Conservation (phyloP, 37 sponge, comb jelly and placozoan genomes). For the Axinella damicornis region DNA sequence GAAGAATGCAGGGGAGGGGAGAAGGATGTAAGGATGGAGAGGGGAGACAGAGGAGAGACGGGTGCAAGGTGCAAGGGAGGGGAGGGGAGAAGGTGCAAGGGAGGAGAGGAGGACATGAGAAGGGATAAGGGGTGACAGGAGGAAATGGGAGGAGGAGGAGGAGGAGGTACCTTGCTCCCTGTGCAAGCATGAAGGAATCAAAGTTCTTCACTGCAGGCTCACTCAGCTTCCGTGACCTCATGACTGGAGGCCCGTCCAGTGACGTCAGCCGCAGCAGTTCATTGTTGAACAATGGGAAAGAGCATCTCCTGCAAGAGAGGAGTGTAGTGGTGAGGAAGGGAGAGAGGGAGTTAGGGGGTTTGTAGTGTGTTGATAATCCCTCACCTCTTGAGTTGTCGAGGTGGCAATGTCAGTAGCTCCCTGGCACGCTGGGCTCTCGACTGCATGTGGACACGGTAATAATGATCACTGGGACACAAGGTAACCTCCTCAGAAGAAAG, state of each 20-base stretch:
- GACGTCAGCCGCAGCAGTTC: neutral
- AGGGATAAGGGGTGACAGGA: no score
- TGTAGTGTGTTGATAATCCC: neutral
- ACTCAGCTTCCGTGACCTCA: conserved; percentile 75
- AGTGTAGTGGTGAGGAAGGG: no score
- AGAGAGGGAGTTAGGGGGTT: no score
- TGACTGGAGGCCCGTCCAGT: neutral
- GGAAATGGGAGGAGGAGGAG: neutral
- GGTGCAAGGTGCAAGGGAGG: no score
- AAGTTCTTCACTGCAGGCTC: conserved; percentile 47
- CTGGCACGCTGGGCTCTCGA: conserved; percentile 35
- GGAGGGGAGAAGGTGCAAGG: no score
- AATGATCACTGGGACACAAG: no score
- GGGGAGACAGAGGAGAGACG: no score
- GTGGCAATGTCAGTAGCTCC: conserved; percentile 21
- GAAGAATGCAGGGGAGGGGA: no score
- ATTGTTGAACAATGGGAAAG: conserved; percentile 14
- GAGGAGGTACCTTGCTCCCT: conserved; percentile 40
- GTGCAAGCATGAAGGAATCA: conserved; percentile 36
- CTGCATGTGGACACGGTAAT: neutral
- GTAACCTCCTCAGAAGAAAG: no score
- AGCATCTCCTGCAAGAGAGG: neutral
- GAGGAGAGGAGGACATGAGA: no score
- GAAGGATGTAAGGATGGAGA: no score
- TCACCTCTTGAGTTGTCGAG: conserved; percentile 12